Evolutionary conservation across 2,888 invertebrate species (phyloP).

Genomic region (Chirona hameri): DNA sequence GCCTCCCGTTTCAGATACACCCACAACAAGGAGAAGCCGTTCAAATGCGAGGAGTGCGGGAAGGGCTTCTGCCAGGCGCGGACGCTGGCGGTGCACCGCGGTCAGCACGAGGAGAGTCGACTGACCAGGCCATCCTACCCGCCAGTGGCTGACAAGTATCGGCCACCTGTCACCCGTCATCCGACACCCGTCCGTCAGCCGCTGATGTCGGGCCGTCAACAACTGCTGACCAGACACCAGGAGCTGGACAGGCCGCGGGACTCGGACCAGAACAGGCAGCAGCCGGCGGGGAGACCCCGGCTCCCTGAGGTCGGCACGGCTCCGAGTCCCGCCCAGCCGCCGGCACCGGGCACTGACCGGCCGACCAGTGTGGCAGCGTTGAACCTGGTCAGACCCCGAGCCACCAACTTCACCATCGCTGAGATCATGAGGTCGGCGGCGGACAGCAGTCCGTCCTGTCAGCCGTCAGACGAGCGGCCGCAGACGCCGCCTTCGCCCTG

Average conservation of each 20-base stretch:
- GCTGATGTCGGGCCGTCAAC: neutral
- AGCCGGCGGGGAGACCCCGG: no score
- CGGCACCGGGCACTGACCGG: neutral
- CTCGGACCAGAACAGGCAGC: no score
- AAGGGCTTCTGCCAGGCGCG: conserved; percentile 96
- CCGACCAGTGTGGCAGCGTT: neutral
- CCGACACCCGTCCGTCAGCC: neutral
- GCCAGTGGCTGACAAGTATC: no score
- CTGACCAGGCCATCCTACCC: neutral
- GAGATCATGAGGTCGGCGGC: neutral
- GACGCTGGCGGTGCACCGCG: conserved; percentile 85
- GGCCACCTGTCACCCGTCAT: neutral
- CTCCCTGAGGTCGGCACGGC: no score
- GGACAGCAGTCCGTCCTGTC: neutral
- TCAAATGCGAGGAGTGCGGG: conserved; percentile 91
- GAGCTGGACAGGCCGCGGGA: neutral
- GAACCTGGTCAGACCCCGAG: neutral
- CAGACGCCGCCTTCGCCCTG: no score
- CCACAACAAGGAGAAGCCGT: conserved; percentile 95
- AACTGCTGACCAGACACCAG: neutral
- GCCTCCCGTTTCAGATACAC: conserved; percentile 60
- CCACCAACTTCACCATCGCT: conserved; percentile 26
- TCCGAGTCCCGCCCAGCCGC: neutral
- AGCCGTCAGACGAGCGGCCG: no score
- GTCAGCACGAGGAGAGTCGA: conserved; percentile 2